Conservation (phyloP, 1,140 invertebrate species). For the Dendrolimus kikuchii region DNA sequence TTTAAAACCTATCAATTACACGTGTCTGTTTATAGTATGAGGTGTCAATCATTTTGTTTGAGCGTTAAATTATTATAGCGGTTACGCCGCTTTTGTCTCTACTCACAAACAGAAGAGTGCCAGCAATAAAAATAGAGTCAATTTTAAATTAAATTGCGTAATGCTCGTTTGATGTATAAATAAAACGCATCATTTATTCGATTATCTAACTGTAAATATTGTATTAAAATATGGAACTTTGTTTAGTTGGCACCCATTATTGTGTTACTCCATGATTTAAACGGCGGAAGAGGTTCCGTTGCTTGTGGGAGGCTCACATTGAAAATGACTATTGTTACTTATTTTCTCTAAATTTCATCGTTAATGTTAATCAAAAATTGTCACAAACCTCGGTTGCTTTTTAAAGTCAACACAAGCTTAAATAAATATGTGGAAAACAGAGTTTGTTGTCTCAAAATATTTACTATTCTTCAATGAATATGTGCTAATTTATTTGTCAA, state of each 20-base stretch:
- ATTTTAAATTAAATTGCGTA: too few species aligned
- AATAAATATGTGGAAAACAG: background rate
- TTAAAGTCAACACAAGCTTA: too few species aligned
- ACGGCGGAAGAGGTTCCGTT: conserved; percentile 45
- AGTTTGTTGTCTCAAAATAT: background rate
- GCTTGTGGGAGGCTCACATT: conserved; percentile 31
- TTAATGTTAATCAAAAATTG: background rate
- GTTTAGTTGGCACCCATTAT: conserved; percentile 31
- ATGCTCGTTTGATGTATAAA: too few species aligned
- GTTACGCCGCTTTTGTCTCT: conserved; percentile 13
- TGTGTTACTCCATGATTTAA: conserved; percentile 31
- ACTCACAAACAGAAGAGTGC: too few species aligned
- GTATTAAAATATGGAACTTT: conserved; percentile 27
- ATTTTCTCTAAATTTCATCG: conserved; percentile 22
- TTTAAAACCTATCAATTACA: conserved; percentile 33
- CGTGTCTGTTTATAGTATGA: conserved; percentile 20
- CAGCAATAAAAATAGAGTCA: too few species aligned
- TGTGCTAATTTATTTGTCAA: too few species aligned
- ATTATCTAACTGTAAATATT: conserved; percentile 33
- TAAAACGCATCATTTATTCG: conserved; percentile 22
- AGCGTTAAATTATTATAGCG: conserved; percentile 22
- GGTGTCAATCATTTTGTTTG: conserved; percentile 25
- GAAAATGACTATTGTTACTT: conserved; percentile 30
- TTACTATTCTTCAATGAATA: too few species aligned
- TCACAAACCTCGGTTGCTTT: too few species aligned